Evolutionary conservation across 2,888 invertebrate genomes (phyloP), one percentile per base, ranked within the genome.

Genomic region (Odontocolon sp.): DNA sequence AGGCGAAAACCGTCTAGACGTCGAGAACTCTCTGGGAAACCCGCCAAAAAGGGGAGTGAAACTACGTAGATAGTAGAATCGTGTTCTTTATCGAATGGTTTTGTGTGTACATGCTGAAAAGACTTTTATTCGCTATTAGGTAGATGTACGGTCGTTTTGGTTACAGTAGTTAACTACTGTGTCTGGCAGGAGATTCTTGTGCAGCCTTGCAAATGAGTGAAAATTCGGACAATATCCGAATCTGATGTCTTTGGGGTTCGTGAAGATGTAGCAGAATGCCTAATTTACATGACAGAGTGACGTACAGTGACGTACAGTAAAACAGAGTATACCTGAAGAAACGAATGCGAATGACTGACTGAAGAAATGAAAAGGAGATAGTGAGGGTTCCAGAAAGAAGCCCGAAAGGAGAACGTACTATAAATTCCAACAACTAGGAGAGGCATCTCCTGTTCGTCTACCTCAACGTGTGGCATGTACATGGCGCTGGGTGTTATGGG

Each of bases 401-500:
- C n/a, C n/a, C n/a, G n/a, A n/a, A n/a, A n/a, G n/a, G n/a, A n/a
- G n/a, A n/a, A n/a, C n/a, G n/a, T n/a, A n/a, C n/a, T n/a, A n/a
- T n/a, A n/a, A n/a, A n/a, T n/a, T n/a, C n/a, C n/a, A n/a, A n/a
- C n/a, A n/a, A n/a, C n/a, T n/a, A n/a, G n/a, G n/a, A n/a, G n/a
- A n/a, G n/a, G n/a, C n/a, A n/a, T n/a, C n/a, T n/a, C n/a, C n/a
- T n/a, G n/a, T n/a, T n/a, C n/a, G n/a, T n/a, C n/a, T n/a, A n/a
- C n/a, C 50, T 50, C 50, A n/a, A 50, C 50, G 50, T 50, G 50
- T 50, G 50, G 26, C 50, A 11, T 28, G 26, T 26, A 50, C 18
- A 78, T 31, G n/a, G 59, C 8, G 57, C 80, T 85, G 84, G 84
- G 61, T 6, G 45, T n/a, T n/a, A n/a, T n/a, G n/a, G n/a, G n/a